phyloP scores from a whole-genome alignment of 1,140 invertebrate genomes.

The Bradynema listronoti region DNA sequence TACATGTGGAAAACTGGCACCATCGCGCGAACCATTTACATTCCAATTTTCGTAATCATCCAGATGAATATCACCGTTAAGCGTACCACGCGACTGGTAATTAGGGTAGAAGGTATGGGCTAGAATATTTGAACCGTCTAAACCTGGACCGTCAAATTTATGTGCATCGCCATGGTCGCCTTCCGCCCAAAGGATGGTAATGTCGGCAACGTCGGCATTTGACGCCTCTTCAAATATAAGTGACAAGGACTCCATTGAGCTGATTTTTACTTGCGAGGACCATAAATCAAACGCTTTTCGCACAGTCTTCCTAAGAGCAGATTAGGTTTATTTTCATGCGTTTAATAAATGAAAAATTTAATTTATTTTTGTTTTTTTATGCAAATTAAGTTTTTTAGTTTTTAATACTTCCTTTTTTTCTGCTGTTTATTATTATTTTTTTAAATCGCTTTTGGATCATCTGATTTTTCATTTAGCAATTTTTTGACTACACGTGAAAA shows the following conservation, averaged over 20 bases:
- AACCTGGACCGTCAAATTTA: slow-evolving; percentile 45
- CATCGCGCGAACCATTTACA: slow-evolving; percentile 32
- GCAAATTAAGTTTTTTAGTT: too few relatives aligned
- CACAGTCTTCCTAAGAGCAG: slow-evolving; percentile 40
- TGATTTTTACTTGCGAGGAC: slow-evolving; percentile 42
- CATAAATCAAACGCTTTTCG: slow-evolving; percentile 45
- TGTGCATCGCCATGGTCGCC: slow-evolving; percentile 49
- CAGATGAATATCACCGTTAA: slow-evolving; percentile 50
- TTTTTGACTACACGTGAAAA: too few relatives aligned
- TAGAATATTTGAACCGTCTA: slow-evolving; percentile 37
- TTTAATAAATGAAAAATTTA: too few relatives aligned
- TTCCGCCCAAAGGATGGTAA: slow-evolving; percentile 46
- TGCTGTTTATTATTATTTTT: too few relatives aligned
- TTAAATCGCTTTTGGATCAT: too few relatives aligned
- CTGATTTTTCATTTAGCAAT: too few relatives aligned
- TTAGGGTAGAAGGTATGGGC: slow-evolving; percentile 52
- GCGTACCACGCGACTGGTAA: slow-evolving; percentile 31
- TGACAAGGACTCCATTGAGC: slow-evolving; percentile 24
- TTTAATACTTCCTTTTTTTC: too few relatives aligned
- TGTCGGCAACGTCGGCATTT: slow-evolving; percentile 33
- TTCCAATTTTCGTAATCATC: slow-evolving; percentile 50
- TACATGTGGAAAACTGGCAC: slow-evolving; percentile 48
- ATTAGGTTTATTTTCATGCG: too few relatives aligned
- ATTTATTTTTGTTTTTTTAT: too few relatives aligned
- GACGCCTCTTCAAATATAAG: slow-evolving; percentile 32